These are phyloP conservation scores for Bambusicola thoracicus DNA, from an alignment of 2,113 vertebrate genomes.

Conservation along the genomic window DNA sequence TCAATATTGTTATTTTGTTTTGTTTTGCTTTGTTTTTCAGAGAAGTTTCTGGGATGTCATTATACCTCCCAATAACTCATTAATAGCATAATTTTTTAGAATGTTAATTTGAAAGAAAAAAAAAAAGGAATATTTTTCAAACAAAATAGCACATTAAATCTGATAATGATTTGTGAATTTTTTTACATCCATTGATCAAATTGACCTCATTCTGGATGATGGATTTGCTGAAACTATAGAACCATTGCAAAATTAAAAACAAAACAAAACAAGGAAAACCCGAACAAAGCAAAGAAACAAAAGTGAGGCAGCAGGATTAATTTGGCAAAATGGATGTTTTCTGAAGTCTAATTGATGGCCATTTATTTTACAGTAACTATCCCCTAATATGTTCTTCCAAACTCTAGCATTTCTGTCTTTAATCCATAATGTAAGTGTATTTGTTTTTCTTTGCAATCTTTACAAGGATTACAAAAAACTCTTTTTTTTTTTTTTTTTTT, in stretches of 20 bases:
- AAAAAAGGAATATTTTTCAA: not conserved
- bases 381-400: not conserved
- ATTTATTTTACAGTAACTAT: not conserved
- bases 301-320: not conserved
- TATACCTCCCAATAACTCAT: not conserved
- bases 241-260: not conserved
- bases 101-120: not conserved
- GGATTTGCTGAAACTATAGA: not conserved
- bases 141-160: not conserved
- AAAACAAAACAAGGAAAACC: not conserved
- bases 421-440: not conserved
- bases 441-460: not conserved
- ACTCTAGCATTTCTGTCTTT: not conserved
- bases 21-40: not conserved
- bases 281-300: not conserved
- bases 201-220: not conserved
- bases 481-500: not conserved
- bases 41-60: not conserved
- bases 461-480: not conserved
- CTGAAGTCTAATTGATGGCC: not conserved
- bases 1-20: not conserved
- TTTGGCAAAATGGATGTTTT: not conserved
- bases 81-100: not conserved
- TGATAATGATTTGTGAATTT: not conserved
- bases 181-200: not conserved